These are phyloP conservation scores for Alentia gelatinosa DNA, from an alignment of 2,888 invertebrate species.

Conservation along the genomic window DNA sequence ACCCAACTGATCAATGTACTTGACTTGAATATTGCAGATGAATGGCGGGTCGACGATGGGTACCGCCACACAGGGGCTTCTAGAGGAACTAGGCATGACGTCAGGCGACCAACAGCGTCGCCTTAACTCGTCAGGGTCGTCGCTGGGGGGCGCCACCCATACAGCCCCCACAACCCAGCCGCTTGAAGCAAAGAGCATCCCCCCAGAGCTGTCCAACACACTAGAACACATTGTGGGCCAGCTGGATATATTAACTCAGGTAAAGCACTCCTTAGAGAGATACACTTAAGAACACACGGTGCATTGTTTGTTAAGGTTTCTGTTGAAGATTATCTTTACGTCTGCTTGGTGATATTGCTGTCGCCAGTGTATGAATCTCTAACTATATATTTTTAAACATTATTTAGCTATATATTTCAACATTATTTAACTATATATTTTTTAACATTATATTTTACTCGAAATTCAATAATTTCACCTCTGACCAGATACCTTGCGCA, in stretches of 20 bases:
- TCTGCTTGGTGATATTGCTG: no score
- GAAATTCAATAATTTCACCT: no score
- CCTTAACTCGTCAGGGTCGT: background rate
- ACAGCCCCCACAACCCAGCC: slow-evolving; percentile 69
- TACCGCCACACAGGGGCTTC: background rate
- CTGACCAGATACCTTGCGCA: no score
- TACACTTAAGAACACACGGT: no score
- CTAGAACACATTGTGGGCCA: slow-evolving; percentile 80
- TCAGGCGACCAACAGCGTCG: slow-evolving; percentile 60
- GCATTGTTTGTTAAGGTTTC: no score
- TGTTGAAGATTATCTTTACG: no score
- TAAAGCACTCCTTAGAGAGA: slow-evolving; percentile 65
- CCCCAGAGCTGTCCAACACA: slow-evolving; percentile 75
- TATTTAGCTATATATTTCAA: no score
- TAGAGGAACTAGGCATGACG: slow-evolving; percentile 61
- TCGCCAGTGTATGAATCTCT: no score
- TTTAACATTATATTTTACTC: no score
- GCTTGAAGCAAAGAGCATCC: slow-evolving; percentile 70
- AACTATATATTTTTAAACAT: no score
- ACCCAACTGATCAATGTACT: no score
- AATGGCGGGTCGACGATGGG: slow-evolving; percentile 50
- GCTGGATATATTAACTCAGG: slow-evolving; percentile 80
- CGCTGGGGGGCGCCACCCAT: slow-evolving; percentile 56
- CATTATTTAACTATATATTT: no score
- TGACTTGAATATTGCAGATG: slow-evolving; percentile 51